These are phyloP conservation scores for Pseudanteris insignis DNA, from an alignment of 2,888 invertebrate genomes.

Conservation along the genomic window DNA sequence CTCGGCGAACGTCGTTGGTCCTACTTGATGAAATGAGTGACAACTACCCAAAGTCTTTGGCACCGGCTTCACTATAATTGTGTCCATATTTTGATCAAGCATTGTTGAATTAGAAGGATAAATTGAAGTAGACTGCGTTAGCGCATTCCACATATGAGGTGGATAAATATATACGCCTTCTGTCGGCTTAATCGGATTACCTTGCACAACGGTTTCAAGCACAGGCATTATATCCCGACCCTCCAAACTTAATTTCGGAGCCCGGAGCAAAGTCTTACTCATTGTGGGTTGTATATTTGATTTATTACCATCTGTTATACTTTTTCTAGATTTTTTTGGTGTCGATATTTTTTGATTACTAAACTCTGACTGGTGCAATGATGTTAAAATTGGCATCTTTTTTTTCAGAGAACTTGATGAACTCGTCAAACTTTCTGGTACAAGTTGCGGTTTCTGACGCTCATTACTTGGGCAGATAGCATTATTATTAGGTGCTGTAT, in stretches of 20 bases:
- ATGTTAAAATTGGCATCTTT: slow-evolving; percentile 7
- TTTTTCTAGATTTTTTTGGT: slow-evolving; percentile 1
- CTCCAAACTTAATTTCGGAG: slow-evolving; percentile 19
- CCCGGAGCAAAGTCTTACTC: slow-evolving; percentile 6
- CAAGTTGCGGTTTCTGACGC: neutral
- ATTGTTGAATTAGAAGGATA: neutral
- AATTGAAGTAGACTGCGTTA: neutral
- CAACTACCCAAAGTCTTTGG: slow-evolving; percentile 12
- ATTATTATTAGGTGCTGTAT: slow-evolving; percentile 36
- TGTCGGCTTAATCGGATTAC: neutral
- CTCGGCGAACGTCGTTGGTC: slow-evolving; percentile 13
- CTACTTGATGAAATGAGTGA: slow-evolving; percentile 7
- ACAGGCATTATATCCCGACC: slow-evolving; percentile 23
- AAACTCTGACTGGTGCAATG: neutral
- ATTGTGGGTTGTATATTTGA: neutral
- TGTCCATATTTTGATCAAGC: neutral
- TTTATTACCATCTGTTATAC: neutral
- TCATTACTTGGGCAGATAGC: slow-evolving; percentile 10
- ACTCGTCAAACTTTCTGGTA: slow-evolving; percentile 2
- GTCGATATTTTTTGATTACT: neutral
- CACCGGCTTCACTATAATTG: slow-evolving; percentile 27
- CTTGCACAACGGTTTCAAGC: slow-evolving; percentile 5
- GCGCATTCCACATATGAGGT: neutral
- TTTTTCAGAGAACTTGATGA: neutral
- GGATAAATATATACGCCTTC: slow-evolving; percentile 24